Base-by-base conservation (phyloP, 2,888 invertebrate genomes). In the Zaprionus lineosus region DNA sequence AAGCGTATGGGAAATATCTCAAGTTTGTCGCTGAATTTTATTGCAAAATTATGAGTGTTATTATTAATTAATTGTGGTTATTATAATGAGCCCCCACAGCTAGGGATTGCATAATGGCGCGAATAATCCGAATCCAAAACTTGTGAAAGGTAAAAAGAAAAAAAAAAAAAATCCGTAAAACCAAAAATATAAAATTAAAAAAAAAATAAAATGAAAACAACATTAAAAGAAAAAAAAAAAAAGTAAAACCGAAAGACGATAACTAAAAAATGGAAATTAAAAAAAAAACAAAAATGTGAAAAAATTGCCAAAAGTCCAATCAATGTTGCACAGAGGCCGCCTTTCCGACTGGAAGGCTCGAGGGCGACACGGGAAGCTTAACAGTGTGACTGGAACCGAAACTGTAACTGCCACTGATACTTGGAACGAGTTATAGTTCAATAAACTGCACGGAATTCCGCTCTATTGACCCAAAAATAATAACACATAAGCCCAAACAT, bases 381-480 rank as follows among this genome's bases (percentile, higher is more conserved):
- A 52, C 50, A 37, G 48, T 47, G 52, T 41, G 21, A 7, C 19
- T 40, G 31, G 41, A 40, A 15, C 9, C 24, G 29, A 24, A 33
- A 39, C 39, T 40, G 31, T 6, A 11, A 16, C 19, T 50, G 21
- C 11, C n/a, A 33, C 41, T 14, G 36, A 31, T 15, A 21, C 39
- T 39, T 31, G 12, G n/a, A 14, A n/a, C 31, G 2, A 14, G 55
- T 60, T 53, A 64, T 64, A 78, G 83, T 77, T 77, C 77, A 83
- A 75, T 75, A 77, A 77, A 77, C 83, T 68, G 59, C 55, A 57
- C 52, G 75, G 75, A 78, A 83, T 83, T 77, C 68, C 63, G 79
- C 79, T 78, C 77, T 62, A 77, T 83, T 77, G 77, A 77, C 83
- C 83, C 68, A 83, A 77, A 82, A 82, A 67, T 44, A 44, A 16